Percentiles rank a stretch among this genome's conserved stretches.
These are phyloP conservation scores for Limonius californicus DNA, from an alignment of 1,140 invertebrate genomes.

Conservation along the genomic window DNA sequence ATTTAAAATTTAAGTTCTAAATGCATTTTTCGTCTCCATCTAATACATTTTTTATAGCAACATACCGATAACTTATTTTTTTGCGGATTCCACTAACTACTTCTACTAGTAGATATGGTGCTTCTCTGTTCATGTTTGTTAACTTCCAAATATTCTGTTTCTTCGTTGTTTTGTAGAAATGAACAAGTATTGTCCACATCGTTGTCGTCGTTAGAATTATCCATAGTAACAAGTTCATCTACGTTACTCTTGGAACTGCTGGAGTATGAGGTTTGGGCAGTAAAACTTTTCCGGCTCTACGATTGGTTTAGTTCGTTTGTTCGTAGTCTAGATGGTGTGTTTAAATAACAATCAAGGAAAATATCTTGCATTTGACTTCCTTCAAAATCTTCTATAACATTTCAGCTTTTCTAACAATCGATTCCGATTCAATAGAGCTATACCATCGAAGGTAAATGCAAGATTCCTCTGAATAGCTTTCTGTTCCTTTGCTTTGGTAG, in stretches of 20 bases:
- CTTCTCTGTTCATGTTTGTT: slow-evolving; percentile 5
- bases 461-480: too few relatives aligned
- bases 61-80: too few relatives aligned
- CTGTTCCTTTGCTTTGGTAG: background rate
- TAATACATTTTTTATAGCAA: too few relatives aligned
- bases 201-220: background rate
- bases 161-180: background rate
- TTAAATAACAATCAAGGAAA: slow-evolving; percentile 11
- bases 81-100: too few relatives aligned
- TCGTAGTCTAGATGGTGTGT: background rate
- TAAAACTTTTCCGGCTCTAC: background rate
- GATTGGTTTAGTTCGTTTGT: background rate
- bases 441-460: too few relatives aligned
- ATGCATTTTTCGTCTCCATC: too few relatives aligned
- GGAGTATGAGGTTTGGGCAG: background rate
- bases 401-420: too few relatives aligned
- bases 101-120: too few relatives aligned
- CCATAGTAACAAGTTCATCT: background rate
- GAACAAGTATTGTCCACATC: background rate
- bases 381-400: slow-evolving; percentile 17
- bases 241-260: background rate
- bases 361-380: background rate
- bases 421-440: background rate
- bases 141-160: slow-evolving; percentile 3
- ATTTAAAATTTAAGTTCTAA: too few relatives aligned